A percentile compares a stretch with the other conserved stretches of the same genome.
These are phyloP conservation scores for Scatophagus argus DNA, from an alignment of 2,113 vertebrate genomes.

Conservation along the genomic window DNA sequence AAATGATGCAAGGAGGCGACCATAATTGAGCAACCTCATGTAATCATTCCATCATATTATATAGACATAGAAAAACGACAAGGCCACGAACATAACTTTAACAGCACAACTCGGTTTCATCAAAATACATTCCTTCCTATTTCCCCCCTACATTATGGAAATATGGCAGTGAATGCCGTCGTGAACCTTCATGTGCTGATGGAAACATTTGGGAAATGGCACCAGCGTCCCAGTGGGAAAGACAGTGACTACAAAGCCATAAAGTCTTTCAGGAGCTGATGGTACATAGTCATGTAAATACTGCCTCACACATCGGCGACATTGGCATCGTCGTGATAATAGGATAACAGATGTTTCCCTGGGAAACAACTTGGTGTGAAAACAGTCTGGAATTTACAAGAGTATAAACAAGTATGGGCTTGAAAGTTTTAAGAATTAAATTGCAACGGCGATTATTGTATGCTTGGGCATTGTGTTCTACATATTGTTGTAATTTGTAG, in stretches of 20 bases:
- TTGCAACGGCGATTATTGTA: background rate
- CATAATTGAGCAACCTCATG: background rate
- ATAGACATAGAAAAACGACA: background rate
- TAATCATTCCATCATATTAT: too few species aligned
- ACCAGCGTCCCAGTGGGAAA: constrained; percentile 59
- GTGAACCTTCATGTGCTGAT: constrained; percentile 16
- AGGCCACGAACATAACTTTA: too few species aligned
- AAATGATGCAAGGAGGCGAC: too few species aligned
- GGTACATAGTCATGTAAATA: constrained; percentile 84
- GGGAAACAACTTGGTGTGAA: constrained; percentile 78
- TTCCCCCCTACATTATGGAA: background rate
- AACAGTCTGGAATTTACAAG: constrained; percentile 76
- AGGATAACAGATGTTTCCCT: constrained; percentile 82
- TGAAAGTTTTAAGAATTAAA: constrained; percentile 12
- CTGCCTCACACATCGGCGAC: constrained; percentile 78
- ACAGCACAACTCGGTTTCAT: background rate
- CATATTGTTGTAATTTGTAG: background rate
- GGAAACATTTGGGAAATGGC: constrained; percentile 71
- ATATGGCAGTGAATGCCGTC: background rate
- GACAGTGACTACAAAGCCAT: constrained; percentile 72
- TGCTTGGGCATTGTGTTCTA: background rate
- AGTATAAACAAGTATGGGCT: constrained; percentile 48
- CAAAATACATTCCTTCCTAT: background rate
- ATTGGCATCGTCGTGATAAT: constrained; percentile 81
- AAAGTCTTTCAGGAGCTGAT: constrained; percentile 74